Base-by-base conservation (phyloP, 1,140 invertebrate genomes). In the Zaprionus taronus region DNA sequence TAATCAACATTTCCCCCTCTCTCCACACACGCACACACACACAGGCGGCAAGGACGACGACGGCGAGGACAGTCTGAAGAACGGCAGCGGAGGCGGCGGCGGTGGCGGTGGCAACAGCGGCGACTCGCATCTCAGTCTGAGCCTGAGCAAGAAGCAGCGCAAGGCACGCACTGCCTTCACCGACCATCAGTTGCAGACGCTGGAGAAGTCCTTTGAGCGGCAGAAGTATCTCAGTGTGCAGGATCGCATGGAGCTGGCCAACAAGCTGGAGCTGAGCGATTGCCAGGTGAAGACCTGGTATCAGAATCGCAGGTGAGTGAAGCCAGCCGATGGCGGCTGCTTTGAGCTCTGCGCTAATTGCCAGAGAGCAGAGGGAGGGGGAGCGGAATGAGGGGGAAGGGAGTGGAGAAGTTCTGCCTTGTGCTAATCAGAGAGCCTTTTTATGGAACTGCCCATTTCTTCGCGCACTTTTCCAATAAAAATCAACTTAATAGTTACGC, bases 271-370 rank as follows among this genome's bases (percentile, higher is more conserved):
- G 74, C 95, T 99, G 28, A 98, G 97, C 9, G 99, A 99, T 93
- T 99, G 99, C 17, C 99, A 99, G 95, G 99, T 99, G 81, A 99
- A 99, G 93, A 99, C 99, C 67, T 99, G 99, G 99, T 99, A 99
- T 93, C 99, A 99, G 94, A 99, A 99, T 93, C 95, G 99, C 95
- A 96, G 83, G 84, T 87, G 78, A 89, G 83, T 77, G n/a, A 41
- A n/a, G 24, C 11, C 22, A 7, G 12, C 0, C 31, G 31, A 34
- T 34, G 55, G 38, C 69, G 74, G 77, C 28, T 12, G 22, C 98
- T 14, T 93, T 99, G 82, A 98, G 22, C 4, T 7, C 15, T 5
- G 31, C 31, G 31, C 3, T 34, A 34, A 34, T 34, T 34, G 12
- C 0, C 0, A n/a, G 28, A 15, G 17, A 9, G 9, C 12, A 9